These are phyloP conservation scores for Aphelenchoides fujianensis DNA, from an alignment of 1,140 invertebrate genomes.

Conservation along the genomic window DNA sequence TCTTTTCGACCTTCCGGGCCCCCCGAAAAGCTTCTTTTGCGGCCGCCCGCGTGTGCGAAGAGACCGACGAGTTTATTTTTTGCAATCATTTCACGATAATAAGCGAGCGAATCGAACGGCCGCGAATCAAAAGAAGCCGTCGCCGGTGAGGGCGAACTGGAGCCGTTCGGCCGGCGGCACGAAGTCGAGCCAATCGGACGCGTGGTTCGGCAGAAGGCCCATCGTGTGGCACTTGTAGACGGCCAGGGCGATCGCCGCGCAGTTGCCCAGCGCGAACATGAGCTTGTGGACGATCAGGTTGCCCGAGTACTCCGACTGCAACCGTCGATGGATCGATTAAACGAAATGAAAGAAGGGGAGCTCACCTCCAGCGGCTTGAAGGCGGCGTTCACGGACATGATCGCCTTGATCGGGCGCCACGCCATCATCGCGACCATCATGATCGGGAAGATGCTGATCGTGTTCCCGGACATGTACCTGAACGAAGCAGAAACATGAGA, in stretches of 20 bases:
- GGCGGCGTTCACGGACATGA: constrained; percentile 81
- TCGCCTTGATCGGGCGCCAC: constrained; percentile 86
- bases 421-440: constrained; percentile 99
- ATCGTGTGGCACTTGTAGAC: constrained; percentile 98
- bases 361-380: constrained; percentile 49
- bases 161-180: constrained; percentile 65
- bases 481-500: not conserved
- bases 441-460: constrained; percentile 97
- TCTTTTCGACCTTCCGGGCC: too few relatives aligned
- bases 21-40: too few relatives aligned
- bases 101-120: too few relatives aligned
- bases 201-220: constrained; percentile 92
- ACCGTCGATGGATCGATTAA: constrained; percentile 19
- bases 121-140: constrained; percentile 29
- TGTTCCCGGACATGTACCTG: constrained; percentile 82
- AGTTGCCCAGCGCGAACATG: constrained; percentile 88
- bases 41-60: too few relatives aligned
- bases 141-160: constrained; percentile 36
- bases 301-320: constrained; percentile 40
- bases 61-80: too few relatives aligned
- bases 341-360: not conserved
- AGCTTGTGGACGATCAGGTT: constrained; percentile 75
- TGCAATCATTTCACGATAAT: too few relatives aligned
- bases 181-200: constrained; percentile 97
- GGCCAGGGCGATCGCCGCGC: constrained; percentile 85